These are phyloP conservation scores for Esox lucius DNA, from an alignment of 2,797 vertebrate species.

Conservation along the genomic window DNA sequence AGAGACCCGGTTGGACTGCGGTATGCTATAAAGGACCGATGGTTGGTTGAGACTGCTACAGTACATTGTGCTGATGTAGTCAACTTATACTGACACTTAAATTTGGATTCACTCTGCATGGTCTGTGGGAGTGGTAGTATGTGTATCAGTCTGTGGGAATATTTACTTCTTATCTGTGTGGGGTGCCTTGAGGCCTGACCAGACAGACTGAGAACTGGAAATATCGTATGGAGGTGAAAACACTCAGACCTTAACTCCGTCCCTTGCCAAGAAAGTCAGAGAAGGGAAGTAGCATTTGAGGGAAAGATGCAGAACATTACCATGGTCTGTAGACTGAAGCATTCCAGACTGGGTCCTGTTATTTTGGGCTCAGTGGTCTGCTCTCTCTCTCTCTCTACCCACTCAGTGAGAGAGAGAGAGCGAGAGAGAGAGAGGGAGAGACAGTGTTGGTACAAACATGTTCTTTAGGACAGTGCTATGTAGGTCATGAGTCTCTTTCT, in stretches of 20 bases:
- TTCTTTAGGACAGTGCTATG: not conserved
- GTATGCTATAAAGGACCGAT: too few species aligned
- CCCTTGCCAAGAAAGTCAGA: not conserved
- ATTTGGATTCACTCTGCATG: not conserved
- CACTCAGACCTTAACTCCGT: conserved; percentile 5
- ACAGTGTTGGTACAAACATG: not conserved
- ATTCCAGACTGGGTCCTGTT: conserved; percentile 58
- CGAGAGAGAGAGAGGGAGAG: not conserved
- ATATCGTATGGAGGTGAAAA: conserved; percentile 55
- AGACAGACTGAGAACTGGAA: conserved; percentile 61
- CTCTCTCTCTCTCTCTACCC: conserved; percentile 28
- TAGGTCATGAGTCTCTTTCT: not conserved
- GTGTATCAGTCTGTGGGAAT: conserved; percentile 8
- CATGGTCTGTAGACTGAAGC: conserved; percentile 58
- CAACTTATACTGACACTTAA: not conserved
- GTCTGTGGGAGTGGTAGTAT: conserved; percentile 2
- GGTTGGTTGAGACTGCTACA: too few species aligned
- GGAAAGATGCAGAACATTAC: conserved; percentile 49
- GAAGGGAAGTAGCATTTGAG: not conserved
- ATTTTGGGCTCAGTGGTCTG: conserved; percentile 67
- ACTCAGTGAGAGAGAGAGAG: too few species aligned
- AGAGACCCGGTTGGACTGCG: too few species aligned
- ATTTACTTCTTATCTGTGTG: conserved; percentile 61
- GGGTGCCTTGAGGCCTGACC: conserved; percentile 53
- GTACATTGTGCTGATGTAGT: not conserved